Percentiles rank a stretch among this genome's conserved stretches.
Conservation (phyloP, 2,797 vertebrate species). For the Allobates femoralis region DNA sequence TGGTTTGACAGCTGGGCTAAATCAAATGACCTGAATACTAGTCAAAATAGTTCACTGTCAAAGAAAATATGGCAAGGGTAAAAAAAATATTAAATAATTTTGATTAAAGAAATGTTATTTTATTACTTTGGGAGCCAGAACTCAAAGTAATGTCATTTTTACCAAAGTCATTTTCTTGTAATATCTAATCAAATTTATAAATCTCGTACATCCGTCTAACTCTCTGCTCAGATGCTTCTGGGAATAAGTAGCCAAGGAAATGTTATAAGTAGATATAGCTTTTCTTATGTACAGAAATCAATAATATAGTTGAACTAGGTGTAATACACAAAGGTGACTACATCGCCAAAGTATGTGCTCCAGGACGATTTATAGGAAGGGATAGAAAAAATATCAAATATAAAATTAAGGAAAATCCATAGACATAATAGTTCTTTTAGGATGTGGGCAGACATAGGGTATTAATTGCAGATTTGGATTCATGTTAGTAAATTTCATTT, state of each 20-base stretch:
- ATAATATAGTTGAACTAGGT: slow-evolving; percentile 38
- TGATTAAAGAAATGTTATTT: slow-evolving; percentile 49
- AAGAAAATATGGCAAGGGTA: slow-evolving; percentile 31
- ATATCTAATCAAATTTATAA: slow-evolving; percentile 45
- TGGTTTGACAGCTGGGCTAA: slow-evolving; percentile 57
- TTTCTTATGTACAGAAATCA: slow-evolving; percentile 46
- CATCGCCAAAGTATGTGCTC: neutral
- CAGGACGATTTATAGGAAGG: neutral
- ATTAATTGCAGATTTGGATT: too few relatives aligned
- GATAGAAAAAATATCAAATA: neutral
- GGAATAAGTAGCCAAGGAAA: slow-evolving; percentile 44
- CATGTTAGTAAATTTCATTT: too few relatives aligned
- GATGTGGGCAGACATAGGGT: neutral
- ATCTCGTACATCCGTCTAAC: slow-evolving; percentile 20
- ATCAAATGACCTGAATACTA: slow-evolving; percentile 57
- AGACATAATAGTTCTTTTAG: neutral
- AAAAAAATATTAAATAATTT: slow-evolving; percentile 41
- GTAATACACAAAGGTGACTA: slow-evolving; percentile 27
- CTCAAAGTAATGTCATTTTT: slow-evolving; percentile 29
- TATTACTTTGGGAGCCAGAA: slow-evolving; percentile 22
- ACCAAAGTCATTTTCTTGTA: slow-evolving; percentile 25
- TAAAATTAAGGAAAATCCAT: neutral
- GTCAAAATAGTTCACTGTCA: slow-evolving; percentile 56
- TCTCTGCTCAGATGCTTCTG: neutral
- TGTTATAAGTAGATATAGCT: slow-evolving; percentile 34